Evolutionary conservation across 1,140 invertebrate species (phyloP), one percentile per base, ranked within the genome.

Genomic region (Drosophila fuyamai): DNA sequence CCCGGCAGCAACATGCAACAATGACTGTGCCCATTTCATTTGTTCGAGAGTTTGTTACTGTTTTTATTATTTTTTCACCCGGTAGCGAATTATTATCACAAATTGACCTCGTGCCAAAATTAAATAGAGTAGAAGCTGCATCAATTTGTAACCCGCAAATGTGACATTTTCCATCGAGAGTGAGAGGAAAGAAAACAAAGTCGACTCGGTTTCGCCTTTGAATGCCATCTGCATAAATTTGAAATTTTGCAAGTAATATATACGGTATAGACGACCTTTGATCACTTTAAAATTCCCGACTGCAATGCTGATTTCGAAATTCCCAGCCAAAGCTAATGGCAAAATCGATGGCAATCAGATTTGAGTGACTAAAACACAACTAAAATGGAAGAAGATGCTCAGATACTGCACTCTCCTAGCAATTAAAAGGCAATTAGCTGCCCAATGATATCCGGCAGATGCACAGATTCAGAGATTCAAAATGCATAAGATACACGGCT

Each of bases 341-440:
- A 75, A 75, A 74, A 74, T 74, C 71, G 38, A 74, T 72, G 48
- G 57, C 59, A 73, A 74, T 73, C 71, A 43, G 56, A 48, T 43
- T 35, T 44, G 44, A 29, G 23, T 23, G 7, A 38, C 36, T 56
- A 16, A 53, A 70, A 27, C 27, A 38, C 27, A 44, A 51, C 40
- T 18, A 59, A 73, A 54, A 62, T 13, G 36, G 9, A 27, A 7
- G 13, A 43, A 44, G 43, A 50, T 36, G 38, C 50, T 14, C n/a
- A 38, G 63, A 18, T 40, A 65, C 27, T 51, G 48, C 50, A n/a
- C 32, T 36, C 61, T 61, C 32, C 56, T 68, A 70, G 72, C 83
- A 86, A 88, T 86, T 88, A 86, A 86, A 89, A 88, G 79, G 84
- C 72, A 86, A 89, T 86, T 89, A 89, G 76, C 58, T 67, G 54